Evolutionary conservation across 35 echinoderm and acorn worm species (phyloP), one percentile per base, ranked within the genome.

Genomic region (Nesometra sesokonis): DNA sequence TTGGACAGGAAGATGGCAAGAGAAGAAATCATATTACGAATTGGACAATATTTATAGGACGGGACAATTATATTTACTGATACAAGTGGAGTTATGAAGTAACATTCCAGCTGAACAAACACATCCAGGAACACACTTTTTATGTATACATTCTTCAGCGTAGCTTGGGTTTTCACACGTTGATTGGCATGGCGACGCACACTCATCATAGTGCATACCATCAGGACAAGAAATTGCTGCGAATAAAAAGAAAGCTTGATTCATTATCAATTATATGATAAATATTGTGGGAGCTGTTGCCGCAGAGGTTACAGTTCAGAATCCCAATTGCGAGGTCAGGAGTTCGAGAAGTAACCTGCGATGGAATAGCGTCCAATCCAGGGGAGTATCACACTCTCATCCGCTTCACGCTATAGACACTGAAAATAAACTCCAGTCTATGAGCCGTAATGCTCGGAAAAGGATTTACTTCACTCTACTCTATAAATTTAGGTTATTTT

Each of bases 61-160:
- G 23, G 95, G 95, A 91, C 95, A 99, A 29, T 90, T 57, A 33
- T 82, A 76, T 79, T 88, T 90, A 40, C 15, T 36, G 35, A 99
- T 99, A 84, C 96, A 99, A 46, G 77, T 31, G 47, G 92, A 91
- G n/a, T 99, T 84, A 33, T 99, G 93, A 33, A 99, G 96, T 35
- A 94, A 86, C 80, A 87, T 92, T 37, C 96, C 96, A 4, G 96
- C 96, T 5, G 96, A 90, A 35, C 96, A 99, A 38, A 94, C 91
- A 78, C 96, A 99, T 27, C 93, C 90, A 19, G 96, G 96, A 23
- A 99, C 90, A 82, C 96, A 99, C 0, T 94, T 76, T 7, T 57
- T 35, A 36, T 84, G 80, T 40, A 36, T 47, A 82, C 95, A 97
- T 38, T 84, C 40, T 35, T 33, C 19, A n/a, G 38, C 81, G 21